These are phyloP conservation scores for Meloidogyne exigua DNA, from an alignment of 1,140 invertebrate genomes.

Conservation along the genomic window DNA sequence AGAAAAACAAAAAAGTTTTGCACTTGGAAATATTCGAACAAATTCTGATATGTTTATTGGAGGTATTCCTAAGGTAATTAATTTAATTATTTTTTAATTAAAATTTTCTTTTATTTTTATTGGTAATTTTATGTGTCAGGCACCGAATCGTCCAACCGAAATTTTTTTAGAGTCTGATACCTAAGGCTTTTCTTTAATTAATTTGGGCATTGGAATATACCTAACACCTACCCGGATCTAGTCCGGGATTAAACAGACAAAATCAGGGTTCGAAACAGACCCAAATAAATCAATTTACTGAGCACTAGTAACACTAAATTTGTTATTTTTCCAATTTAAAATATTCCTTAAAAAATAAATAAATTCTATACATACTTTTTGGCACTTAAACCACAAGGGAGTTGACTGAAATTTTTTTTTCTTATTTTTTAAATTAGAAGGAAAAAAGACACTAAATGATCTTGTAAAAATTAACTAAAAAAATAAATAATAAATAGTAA, in stretches of 20 bases:
- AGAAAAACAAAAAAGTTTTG: conserved; percentile 76
- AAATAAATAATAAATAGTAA: background rate
- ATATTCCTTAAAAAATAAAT: background rate
- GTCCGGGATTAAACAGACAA: too few species aligned
- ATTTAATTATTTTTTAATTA: conserved; percentile 64
- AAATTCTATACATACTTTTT: too few species aligned
- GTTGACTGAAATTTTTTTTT: background rate
- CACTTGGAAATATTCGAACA: conserved; percentile 77
- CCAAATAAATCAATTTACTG: too few species aligned
- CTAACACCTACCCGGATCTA: too few species aligned
- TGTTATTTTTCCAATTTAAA: conserved; percentile 11
- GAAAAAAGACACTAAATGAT: conserved; percentile 4
- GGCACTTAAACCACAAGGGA: background rate
- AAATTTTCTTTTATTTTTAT: too few species aligned
- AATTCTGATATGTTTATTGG: conserved; percentile 88
- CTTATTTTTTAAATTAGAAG: background rate
- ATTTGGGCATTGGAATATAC: too few species aligned
- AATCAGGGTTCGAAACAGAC: too few species aligned
- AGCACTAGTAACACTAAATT: background rate
- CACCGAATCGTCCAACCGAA: too few species aligned
- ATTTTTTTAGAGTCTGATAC: too few species aligned
- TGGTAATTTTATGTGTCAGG: too few species aligned
- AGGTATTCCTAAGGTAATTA: conserved; percentile 81
- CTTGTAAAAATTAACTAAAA: background rate
- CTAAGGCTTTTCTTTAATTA: too few species aligned